phyloP scores from a whole-genome alignment of 2,113 vertebrate genomes.

The Thryonomys swinderianus region DNA sequence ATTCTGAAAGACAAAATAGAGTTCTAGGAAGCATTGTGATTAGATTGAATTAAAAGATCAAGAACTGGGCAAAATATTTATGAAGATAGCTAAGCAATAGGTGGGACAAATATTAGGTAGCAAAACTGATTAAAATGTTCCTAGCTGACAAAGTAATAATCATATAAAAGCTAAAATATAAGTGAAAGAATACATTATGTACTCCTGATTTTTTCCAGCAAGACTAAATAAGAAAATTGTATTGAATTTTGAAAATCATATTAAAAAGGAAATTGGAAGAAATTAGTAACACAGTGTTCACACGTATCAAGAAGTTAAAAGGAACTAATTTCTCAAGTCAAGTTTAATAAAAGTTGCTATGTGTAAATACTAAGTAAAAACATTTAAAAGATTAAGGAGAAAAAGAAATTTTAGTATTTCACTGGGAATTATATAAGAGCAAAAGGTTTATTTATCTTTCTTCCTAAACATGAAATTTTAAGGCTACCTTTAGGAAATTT shows the following conservation, averaged over 20 bases:
- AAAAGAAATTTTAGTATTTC: not conserved
- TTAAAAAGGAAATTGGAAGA: slow-evolving; percentile 41
- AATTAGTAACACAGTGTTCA: slow-evolving; percentile 37
- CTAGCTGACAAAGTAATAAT: slow-evolving; percentile 13
- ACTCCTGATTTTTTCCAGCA: not conserved
- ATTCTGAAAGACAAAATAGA: not conserved
- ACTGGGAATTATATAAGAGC: not conserved
- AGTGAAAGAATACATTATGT: slow-evolving; percentile 2
- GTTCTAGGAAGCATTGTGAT: not conserved
- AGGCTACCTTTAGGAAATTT: slow-evolving; percentile 41
- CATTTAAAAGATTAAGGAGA: slow-evolving; percentile 53
- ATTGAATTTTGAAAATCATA: slow-evolving; percentile 46
- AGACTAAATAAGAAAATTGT: slow-evolving; percentile 16
- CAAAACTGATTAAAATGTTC: slow-evolving; percentile 54
- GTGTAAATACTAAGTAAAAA: slow-evolving; percentile 17
- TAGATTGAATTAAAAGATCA: slow-evolving; percentile 40
- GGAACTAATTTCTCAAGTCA: slow-evolving; percentile 44
- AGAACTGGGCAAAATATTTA: slow-evolving; percentile 18
- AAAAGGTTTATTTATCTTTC: slow-evolving; percentile 49
- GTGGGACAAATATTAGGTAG: not conserved
- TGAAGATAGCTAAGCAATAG: slow-evolving; percentile 28
- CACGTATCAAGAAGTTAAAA: slow-evolving; percentile 47
- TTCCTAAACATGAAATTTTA: slow-evolving; percentile 66
- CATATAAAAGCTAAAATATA: slow-evolving; percentile 25
- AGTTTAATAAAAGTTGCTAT: slow-evolving; percentile 55